Conservation (phyloP, 37 sponge, comb jelly and placozoan genomes). For the Ianthella basta region DNA sequence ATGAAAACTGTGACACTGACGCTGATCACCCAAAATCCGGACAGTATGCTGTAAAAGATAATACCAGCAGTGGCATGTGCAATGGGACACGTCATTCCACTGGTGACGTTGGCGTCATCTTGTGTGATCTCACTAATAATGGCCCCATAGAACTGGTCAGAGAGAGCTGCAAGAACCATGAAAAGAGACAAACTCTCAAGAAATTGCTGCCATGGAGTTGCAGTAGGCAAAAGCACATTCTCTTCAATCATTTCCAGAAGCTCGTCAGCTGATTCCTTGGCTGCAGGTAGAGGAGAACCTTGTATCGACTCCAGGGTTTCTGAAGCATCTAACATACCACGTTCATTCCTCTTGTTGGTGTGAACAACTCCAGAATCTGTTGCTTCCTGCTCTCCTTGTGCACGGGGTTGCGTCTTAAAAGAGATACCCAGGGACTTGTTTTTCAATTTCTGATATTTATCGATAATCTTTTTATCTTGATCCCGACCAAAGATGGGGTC, state of each 20-base stretch:
- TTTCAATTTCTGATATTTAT: neutral
- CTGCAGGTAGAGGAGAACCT: neutral
- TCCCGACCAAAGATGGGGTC: neutral
- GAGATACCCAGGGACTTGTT: neutral
- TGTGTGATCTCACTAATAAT: constrained; percentile 11
- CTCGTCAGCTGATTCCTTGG: neutral
- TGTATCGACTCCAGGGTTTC: neutral
- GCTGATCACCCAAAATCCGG: neutral
- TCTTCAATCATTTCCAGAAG: neutral
- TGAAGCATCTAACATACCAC: too few relatives aligned
- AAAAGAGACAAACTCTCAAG: constrained; percentile 13
- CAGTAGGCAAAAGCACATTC: neutral
- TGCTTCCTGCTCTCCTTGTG: neutral
- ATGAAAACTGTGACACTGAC: neutral
- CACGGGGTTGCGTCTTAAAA: neutral
- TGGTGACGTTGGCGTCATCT: neutral
- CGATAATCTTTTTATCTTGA: neutral
- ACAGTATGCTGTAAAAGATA: neutral
- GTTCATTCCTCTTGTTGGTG: neutral
- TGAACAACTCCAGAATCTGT: neutral
- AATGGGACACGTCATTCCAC: neutral
- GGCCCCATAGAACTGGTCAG: constrained; percentile 14
- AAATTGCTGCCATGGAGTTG: constrained; percentile 1
- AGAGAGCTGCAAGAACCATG: neutral
- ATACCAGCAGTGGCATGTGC: neutral